Conservation (phyloP, 2,888 invertebrate species). For the Drosophila ezoana region DNA sequence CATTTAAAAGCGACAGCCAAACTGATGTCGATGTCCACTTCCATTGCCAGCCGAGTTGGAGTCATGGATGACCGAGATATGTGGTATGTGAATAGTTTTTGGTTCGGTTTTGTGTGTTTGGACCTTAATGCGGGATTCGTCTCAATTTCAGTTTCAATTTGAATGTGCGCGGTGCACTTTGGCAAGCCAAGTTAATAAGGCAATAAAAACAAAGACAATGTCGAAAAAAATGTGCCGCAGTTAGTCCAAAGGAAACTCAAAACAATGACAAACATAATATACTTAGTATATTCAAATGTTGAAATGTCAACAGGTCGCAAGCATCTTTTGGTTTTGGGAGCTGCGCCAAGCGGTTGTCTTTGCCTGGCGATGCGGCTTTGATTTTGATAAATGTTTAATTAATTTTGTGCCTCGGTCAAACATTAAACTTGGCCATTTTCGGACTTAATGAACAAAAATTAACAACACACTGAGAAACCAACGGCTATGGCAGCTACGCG, state of each 20-base stretch:
- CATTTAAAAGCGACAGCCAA: conserved; percentile 77
- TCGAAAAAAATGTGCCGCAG: conserved; percentile 22
- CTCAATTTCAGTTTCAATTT: conserved; percentile 59
- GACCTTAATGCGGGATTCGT: conserved; percentile 62
- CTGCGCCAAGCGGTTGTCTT: conserved; percentile 23
- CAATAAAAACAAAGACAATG: conserved; percentile 56
- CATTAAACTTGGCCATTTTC: conserved; percentile 78
- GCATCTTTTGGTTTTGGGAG: conserved; percentile 22
- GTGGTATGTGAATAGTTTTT: conserved; percentile 64
- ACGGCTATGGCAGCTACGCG: conserved; percentile 53
- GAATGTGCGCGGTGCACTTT: conserved; percentile 51
- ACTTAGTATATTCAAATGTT: conserved; percentile 42
- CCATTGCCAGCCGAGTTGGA: conserved; percentile 63
- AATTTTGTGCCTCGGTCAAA: conserved; percentile 73
- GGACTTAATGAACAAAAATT: conserved; percentile 82
- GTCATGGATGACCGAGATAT: conserved; percentile 62
- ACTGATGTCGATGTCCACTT: conserved; percentile 81
- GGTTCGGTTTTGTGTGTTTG: conserved; percentile 31
- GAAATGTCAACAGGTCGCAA: conserved; percentile 65
- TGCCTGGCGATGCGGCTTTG: conserved; percentile 64
- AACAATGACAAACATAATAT: conserved; percentile 65
- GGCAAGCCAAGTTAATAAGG: conserved; percentile 51
- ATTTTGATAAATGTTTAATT: conserved; percentile 83
- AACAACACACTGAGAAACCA: conserved; percentile 76
- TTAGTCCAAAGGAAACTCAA: conserved; percentile 21